A percentile compares a stretch with the other conserved stretches of the same genome.
These are phyloP conservation scores for Silurus asotus DNA, from an alignment of 2,113 vertebrate genomes.

Conservation along the genomic window DNA sequence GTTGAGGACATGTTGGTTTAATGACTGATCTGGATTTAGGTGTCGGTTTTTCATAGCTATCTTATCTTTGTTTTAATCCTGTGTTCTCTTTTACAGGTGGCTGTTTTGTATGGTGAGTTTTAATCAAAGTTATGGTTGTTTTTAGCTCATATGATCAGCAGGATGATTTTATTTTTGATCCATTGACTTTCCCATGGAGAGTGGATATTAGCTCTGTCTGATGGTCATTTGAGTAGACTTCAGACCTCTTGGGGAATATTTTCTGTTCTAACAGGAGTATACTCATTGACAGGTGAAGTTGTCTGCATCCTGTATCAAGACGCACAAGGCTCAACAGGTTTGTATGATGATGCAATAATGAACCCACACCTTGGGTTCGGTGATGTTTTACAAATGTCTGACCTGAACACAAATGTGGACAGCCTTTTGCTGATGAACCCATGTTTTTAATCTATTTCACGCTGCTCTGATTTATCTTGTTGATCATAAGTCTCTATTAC, in stretches of 20 bases:
- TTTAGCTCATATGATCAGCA: conserved; percentile 53
- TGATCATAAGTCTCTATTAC: not conserved
- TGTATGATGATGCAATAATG: not conserved
- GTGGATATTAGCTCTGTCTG: conserved; percentile 77
- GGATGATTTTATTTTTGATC: conserved; percentile 62
- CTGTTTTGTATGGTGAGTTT: not conserved
- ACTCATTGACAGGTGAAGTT: conserved; percentile 19
- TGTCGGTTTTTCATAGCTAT: not conserved
- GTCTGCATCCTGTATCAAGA: not conserved
- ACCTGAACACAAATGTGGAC: conserved; percentile 74
- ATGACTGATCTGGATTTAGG: conserved; percentile 15
- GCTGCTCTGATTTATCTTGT: too few relatives aligned
- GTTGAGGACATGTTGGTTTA: conserved; percentile 64
- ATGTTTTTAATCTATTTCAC: fast-evolving
- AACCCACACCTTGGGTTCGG: conserved; percentile 42
- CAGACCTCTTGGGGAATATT: not conserved
- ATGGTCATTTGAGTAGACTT: conserved; percentile 50
- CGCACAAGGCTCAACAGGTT: not conserved
- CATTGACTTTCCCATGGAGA: conserved; percentile 68
- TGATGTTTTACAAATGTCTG: conserved; percentile 79
- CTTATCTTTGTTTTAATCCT: not conserved
- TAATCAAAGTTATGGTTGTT: not conserved
- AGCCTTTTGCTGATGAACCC: conserved; percentile 63
- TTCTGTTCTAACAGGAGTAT: conserved; percentile 41
- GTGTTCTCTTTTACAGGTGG: not conserved